A percentile compares a stretch with the other conserved stretches of the same genome.
Evolutionary conservation across 2,888 invertebrate species (phyloP).

Genomic region (Aleiodes alternator): DNA sequence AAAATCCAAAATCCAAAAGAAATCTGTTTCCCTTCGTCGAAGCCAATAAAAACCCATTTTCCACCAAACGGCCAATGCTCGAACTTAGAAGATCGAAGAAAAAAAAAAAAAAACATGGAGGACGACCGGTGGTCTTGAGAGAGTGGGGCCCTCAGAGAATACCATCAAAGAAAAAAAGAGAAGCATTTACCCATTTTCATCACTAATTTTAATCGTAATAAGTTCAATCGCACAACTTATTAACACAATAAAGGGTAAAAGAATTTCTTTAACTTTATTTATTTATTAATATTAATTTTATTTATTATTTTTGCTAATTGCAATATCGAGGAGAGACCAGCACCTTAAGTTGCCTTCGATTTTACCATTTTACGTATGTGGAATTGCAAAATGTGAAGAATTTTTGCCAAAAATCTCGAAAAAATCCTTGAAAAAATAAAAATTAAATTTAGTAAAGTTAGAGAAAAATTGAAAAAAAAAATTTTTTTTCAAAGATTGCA

Average conservation of each 20-base stretch:
- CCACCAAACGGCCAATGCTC: slow-evolving; percentile 58
- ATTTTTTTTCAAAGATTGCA: too few species aligned
- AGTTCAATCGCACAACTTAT: slow-evolving; percentile 38
- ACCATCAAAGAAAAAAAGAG: background rate
- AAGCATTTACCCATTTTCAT: background rate
- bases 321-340: slow-evolving; percentile 66
- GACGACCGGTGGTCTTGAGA: slow-evolving; percentile 55
- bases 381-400: background rate
- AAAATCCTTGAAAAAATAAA: too few species aligned
- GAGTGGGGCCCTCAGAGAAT: background rate
- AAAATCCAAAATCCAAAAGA: background rate
- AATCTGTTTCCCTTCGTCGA: background rate
- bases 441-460: too few species aligned
- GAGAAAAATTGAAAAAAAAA: too few species aligned
- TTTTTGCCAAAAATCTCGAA: background rate
- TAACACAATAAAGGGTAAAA: slow-evolving; percentile 52
- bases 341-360: slow-evolving; percentile 35
- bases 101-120: slow-evolving; percentile 62
- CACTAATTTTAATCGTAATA: slow-evolving; percentile 20
- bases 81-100: slow-evolving; percentile 57
- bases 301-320: slow-evolving; percentile 46
- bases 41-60: slow-evolving; percentile 39
- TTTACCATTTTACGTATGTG: background rate
- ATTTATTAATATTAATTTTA: slow-evolving; percentile 7
- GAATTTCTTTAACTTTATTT: slow-evolving; percentile 30